Conservation (phyloP, 1,140 invertebrate species). For the Philopotamus ludificatus region DNA sequence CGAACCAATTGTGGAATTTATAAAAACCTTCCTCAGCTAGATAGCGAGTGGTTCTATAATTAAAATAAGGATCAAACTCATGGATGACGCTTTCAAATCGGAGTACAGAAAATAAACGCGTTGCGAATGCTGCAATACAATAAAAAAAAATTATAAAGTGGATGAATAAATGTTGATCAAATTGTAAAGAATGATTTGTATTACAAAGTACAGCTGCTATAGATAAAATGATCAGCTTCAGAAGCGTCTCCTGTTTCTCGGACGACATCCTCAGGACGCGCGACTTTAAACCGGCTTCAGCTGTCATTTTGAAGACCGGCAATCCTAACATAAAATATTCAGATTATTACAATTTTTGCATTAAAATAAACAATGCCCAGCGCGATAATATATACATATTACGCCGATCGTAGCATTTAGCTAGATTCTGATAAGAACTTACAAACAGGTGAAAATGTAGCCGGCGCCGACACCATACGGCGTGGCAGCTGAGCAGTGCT, state of each 20-base stretch:
- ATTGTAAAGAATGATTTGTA: constrained; percentile 48
- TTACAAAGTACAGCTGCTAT: constrained; percentile 92
- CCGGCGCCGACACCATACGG: constrained; percentile 10
- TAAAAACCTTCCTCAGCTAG: constrained; percentile 96
- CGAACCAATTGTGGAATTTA: constrained; percentile 98
- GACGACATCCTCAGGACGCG: constrained; percentile 43
- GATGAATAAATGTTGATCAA: constrained; percentile 33
- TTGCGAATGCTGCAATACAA: constrained; percentile 82
- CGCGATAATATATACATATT: too few relatives aligned
- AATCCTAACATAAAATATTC: background rate
- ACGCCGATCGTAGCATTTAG: too few relatives aligned
- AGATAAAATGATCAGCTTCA: constrained; percentile 89
- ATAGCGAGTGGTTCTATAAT: constrained; percentile 95
- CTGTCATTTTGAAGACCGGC: constrained; percentile 22
- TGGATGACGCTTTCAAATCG: constrained; percentile 97
- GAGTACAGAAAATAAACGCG: constrained; percentile 92
- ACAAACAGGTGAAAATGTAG: background rate
- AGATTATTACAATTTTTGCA: background rate
- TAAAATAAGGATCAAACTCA: constrained; percentile 99
- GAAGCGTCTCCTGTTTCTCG: constrained; percentile 92
- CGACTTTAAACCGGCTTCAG: constrained; percentile 20
- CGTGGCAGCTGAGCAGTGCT: constrained; percentile 6
- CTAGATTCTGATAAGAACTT: too few relatives aligned
- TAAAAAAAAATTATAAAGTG: constrained; percentile 18
- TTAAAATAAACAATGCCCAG: background rate